Base-by-base conservation (phyloP, 2,113 vertebrate species). In the Petrocephalus microphthalmus region DNA sequence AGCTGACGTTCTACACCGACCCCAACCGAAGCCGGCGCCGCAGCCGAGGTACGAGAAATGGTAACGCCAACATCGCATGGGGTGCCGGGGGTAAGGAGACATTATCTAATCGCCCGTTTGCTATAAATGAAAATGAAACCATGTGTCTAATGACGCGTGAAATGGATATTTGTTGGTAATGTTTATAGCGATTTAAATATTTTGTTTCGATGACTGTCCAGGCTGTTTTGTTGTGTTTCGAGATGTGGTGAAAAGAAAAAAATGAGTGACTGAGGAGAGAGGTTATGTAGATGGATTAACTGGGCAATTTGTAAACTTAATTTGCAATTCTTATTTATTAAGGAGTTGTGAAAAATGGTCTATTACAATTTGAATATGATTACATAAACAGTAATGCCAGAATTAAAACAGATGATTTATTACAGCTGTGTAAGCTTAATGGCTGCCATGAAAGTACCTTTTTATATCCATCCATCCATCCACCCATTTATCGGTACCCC, bases 1-100 rank as follows among this genome's bases (percentile, higher is more conserved):
- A 99, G 94, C 96, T 99, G 93, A 97, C 98, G 90, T 99, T 99
- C 95, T 99, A 99, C 94, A 99, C 98, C 0, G 98, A 99, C 91
- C 98, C 98, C 29, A 98, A 98, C 0, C 95, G 98, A 92, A 99
- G 98, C 93, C 95, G 97, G 42, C 95, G 97, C 88, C 97, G 98
- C 89, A 99, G 97, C 94, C 95, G 98, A 97, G 98, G 98, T 98
- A 96, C 89, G 87, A 92, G 95, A 94, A 96, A 96, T 25, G 95
- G 95, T 94, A 95, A 95, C 88, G 93, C 93, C 94, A 95, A 94
- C 95, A 93, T 94, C 91, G 95, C 95, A 90, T 95, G 95, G 95
- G 95, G 94, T 93, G 95, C 95, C 85, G 95, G 95, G 95, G 95
- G 95, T 96, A 96, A 95, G 95, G 90, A 87, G 20, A 86, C 90